Conservation (phyloP, 2,113 vertebrate species). For the Psittacula cyanocephala region DNA sequence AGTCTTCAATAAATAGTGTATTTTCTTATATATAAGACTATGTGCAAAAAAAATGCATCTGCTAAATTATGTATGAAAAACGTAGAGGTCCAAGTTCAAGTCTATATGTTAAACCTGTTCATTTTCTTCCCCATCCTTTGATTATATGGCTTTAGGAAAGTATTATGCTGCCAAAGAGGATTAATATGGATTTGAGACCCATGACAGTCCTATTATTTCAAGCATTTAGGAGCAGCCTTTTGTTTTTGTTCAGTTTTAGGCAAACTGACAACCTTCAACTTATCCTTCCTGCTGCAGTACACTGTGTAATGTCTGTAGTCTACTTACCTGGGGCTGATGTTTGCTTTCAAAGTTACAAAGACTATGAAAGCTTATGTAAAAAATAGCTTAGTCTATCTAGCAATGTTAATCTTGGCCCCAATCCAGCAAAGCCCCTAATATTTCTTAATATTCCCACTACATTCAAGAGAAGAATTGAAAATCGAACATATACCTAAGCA, state of each 20-base stretch:
- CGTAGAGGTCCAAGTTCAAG: not conserved
- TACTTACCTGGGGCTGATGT: not conserved
- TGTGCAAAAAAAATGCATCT: not conserved
- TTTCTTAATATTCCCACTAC: slow-evolving; percentile 21
- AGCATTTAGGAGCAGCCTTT: not conserved
- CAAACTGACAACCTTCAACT: slow-evolving; percentile 14
- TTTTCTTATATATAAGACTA: not conserved
- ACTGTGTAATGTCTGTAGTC: not conserved
- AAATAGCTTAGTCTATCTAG: not conserved
- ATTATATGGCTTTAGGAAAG: slow-evolving; percentile 1
- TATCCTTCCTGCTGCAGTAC: not conserved
- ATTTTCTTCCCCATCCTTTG: slow-evolving; percentile 11
- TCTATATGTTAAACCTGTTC: not conserved
- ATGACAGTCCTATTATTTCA: not conserved
- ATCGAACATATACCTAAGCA: not conserved
- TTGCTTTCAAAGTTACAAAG: not conserved
- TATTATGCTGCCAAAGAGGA: slow-evolving; percentile 8
- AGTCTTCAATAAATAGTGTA: not conserved
- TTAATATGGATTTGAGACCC: slow-evolving; percentile 45
- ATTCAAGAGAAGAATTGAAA: not conserved
- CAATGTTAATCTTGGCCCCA: not conserved
- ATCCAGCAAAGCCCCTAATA: slow-evolving; percentile 4
- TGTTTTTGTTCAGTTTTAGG: not conserved
- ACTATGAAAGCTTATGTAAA: not conserved
- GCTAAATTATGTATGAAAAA: not conserved